Evolutionary conservation across 53 echinoderm and acorn worm species (phyloP).

Genomic region (Paracentrotus lividus): DNA sequence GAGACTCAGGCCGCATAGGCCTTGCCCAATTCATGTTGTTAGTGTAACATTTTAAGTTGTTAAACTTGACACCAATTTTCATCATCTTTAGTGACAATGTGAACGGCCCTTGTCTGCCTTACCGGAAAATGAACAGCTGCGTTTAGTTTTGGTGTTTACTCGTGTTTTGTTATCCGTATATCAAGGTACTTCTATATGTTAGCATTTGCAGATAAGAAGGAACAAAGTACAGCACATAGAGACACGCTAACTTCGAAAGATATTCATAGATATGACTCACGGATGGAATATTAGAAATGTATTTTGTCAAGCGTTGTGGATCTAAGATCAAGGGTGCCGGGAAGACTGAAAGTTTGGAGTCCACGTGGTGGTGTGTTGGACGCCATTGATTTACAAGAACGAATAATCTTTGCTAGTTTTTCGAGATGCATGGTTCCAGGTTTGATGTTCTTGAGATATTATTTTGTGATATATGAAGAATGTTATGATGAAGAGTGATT

Average conservation of each 20-base stretch:
- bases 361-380: background rate
- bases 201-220: slow-evolving; percentile 34
- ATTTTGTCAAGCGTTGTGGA: background rate
- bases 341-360: background rate
- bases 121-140: slow-evolving; percentile 37
- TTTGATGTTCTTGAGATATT: background rate
- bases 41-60: slow-evolving; percentile 12
- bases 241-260: background rate
- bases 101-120: slow-evolving; percentile 24
- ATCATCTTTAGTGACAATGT: background rate
- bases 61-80: background rate
- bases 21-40: background rate
- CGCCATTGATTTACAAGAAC: background rate
- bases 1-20: background rate
- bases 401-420: background rate
- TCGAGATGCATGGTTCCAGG: background rate
- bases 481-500: too few species aligned
- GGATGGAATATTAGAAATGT: background rate
- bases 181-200: slow-evolving; percentile 43
- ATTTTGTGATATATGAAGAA: background rate
- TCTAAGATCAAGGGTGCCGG: background rate
- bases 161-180: background rate
- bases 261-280: slow-evolving; percentile 50
- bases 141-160: slow-evolving; percentile 21
- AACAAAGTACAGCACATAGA: background rate